Conservation (phyloP, 1,140 invertebrate genomes). For the Oryzaephilus surinamensis region DNA sequence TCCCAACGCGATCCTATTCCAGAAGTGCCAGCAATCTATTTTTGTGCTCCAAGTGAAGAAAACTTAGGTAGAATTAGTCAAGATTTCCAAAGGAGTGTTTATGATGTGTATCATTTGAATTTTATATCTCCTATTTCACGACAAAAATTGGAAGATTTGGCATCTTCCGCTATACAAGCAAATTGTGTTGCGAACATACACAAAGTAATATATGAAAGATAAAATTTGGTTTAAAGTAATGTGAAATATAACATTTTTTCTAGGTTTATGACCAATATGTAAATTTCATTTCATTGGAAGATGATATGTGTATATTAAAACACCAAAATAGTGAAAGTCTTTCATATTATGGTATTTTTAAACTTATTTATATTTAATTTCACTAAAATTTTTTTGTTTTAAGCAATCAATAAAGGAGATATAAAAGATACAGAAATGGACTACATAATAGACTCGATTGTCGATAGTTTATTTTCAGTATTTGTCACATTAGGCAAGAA, state of each 20-base stretch:
- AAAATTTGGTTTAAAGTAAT: background rate
- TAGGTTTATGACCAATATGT: slow-evolving; percentile 93
- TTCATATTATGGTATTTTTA: slow-evolving; percentile 75
- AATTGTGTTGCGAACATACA: slow-evolving; percentile 83
- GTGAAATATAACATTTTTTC: too few species aligned
- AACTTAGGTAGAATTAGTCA: slow-evolving; percentile 91
- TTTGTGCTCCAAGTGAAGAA: slow-evolving; percentile 94
- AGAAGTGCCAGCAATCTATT: slow-evolving; percentile 97
- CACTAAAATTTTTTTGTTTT: slow-evolving; percentile 28
- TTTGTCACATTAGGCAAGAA: slow-evolving; percentile 83
- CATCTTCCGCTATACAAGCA: slow-evolving; percentile 78
- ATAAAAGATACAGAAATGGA: slow-evolving; percentile 96
- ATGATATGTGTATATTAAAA: slow-evolving; percentile 91
- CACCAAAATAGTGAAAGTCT: slow-evolving; percentile 84
- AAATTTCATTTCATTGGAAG: slow-evolving; percentile 97
- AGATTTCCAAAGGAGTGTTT: slow-evolving; percentile 83
- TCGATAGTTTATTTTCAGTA: slow-evolving; percentile 93
- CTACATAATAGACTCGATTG: slow-evolving; percentile 84
- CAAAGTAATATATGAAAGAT: slow-evolving; percentile 49
- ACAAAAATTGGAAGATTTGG: slow-evolving; percentile 92
- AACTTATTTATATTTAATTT: slow-evolving; percentile 4
- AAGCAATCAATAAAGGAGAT: slow-evolving; percentile 88
- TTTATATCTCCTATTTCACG: slow-evolving; percentile 94
- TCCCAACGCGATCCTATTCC: slow-evolving; percentile 92
- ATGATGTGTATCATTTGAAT: slow-evolving; percentile 94